A percentile compares a stretch with the other conserved stretches of the same genome.
Evolutionary conservation across 2,113 vertebrate genomes (phyloP).

Genomic region (Aviceda subcristata): DNA sequence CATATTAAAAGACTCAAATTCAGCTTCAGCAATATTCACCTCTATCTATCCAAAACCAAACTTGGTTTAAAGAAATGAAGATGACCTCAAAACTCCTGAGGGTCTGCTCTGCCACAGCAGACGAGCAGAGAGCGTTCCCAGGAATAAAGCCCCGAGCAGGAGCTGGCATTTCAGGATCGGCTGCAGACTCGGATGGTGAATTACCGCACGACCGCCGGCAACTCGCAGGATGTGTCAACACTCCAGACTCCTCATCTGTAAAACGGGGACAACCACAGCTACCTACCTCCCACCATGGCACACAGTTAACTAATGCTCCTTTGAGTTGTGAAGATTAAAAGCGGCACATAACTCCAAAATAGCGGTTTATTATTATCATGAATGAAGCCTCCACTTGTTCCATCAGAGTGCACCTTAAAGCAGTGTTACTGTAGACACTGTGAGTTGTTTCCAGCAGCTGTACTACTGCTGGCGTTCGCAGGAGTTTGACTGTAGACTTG

Average conservation of each 20-base stretch:
- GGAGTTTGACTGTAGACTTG: not conserved
- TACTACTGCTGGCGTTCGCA: not conserved
- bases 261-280: not conserved
- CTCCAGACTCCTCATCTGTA: not conserved
- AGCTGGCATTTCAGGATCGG: not conserved
- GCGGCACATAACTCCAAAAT: not conserved
- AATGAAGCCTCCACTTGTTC: conserved; percentile 14
- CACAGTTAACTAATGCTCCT: conserved; percentile 36
- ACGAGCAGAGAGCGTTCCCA: not conserved
- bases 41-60: not conserved
- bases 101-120: not conserved
- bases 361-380: not conserved
- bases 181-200: not conserved
- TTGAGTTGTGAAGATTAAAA: conserved; percentile 42
- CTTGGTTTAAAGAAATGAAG: not conserved
- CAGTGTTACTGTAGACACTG: not conserved
- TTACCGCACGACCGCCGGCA: not conserved
- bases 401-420: not conserved
- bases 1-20: not conserved
- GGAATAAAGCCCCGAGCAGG: not conserved
- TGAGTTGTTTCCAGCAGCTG: not conserved
- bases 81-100: not conserved
- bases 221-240: not conserved
- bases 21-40: not conserved
- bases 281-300: not conserved